Evolutionary conservation across 2,113 vertebrate species (phyloP), one percentile per base, ranked within the genome.

Genomic region (Polypterus senegalus): DNA sequence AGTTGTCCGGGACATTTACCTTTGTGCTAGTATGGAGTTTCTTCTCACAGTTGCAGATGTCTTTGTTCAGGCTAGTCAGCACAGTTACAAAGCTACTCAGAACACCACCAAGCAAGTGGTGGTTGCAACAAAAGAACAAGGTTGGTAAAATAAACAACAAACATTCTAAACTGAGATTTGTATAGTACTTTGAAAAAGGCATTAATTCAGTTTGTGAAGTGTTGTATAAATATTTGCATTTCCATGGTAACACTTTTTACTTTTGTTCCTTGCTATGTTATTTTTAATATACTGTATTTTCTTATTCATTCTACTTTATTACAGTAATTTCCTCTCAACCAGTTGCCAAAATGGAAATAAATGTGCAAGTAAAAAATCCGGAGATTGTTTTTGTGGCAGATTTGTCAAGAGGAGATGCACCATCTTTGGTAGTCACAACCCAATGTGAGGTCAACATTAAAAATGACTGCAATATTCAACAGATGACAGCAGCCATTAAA

Each of bases 11-110:
- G 93, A 98, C 68, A 76, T 89, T 54, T 94, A 97, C 66, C 77
- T 98, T 58, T 98, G 94, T 73, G 94, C 96, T 66, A 97, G 93
- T 79, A 90, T 97, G 83, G 93, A 98, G 74, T 98, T 97, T 79
- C 80, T 97, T 48, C 80, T 87, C 65, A 94, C 91, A 0, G 93
- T 98, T 65, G 89, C 84, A 51, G 88, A 95, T 76, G 79, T 97
- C 69, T 98, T 98, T 70, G 69, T 93, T 9, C 89, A 93, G 66
- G 89, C 96, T 63, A 87, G 80, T 55, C 78, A 85, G 56, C 76
- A 87, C 68, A 91, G 91, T 27, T 84, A 85, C 71, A 74, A 75
- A 63, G 73, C 80, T 66, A 80, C 78, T 3, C 75, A 87, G 59
- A 89, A 78, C 73, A 77, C 48, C 70, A 76, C 84, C 71, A 83